phyloP scores from a whole-genome alignment of 2,113 vertebrate genomes.

The Panthera uncia region DNA sequence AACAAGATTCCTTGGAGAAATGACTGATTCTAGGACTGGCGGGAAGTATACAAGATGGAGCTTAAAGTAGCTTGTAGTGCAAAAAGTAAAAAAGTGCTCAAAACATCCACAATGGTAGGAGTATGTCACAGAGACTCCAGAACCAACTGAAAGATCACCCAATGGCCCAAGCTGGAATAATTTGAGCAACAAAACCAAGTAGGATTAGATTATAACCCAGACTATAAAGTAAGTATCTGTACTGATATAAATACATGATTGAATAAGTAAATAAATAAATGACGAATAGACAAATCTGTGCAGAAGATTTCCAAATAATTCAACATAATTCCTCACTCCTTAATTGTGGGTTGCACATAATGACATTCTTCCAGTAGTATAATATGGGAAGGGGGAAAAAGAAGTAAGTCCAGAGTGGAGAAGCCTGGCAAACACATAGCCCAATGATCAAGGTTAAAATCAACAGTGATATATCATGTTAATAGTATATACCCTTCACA shows the following conservation, averaged over 20 bases:
- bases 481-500: background rate
- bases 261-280: background rate
- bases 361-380: background rate
- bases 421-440: background rate
- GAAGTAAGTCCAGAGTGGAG: background rate
- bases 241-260: background rate
- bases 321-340: background rate
- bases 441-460: background rate
- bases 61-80: background rate
- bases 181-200: background rate
- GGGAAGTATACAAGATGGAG: background rate
- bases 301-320: slow-evolving; percentile 3
- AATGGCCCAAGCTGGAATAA: background rate
- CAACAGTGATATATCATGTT: background rate
- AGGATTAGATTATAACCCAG: background rate
- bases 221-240: background rate
- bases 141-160: background rate
- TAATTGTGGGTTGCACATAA: background rate
- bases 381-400: background rate
- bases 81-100: background rate
- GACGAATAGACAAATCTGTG: background rate
- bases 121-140: background rate
- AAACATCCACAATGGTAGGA: background rate
- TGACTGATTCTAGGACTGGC: background rate
- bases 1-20: background rate